These are phyloP conservation scores for Grantiella picta DNA, from an alignment of 2,113 vertebrate species.

Conservation along the genomic window DNA sequence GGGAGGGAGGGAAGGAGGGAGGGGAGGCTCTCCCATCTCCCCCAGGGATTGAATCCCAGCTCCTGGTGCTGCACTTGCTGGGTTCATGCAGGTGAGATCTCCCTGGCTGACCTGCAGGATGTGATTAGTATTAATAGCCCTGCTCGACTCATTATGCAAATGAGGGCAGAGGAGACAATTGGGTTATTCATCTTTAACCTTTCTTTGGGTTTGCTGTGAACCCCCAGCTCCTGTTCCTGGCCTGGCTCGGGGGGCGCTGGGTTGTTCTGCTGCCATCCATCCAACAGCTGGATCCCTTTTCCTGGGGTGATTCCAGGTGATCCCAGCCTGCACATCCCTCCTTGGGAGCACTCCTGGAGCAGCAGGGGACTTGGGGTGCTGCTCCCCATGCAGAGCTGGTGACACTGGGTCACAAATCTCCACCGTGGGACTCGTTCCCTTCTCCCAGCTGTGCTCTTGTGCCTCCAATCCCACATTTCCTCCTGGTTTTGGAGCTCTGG, in stretches of 20 bases:
- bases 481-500: fast-evolving
- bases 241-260: neutral
- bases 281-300: fast-evolving
- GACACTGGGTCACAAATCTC: fast-evolving
- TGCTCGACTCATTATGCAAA: neutral
- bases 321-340: neutral
- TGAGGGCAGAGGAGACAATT: neutral
- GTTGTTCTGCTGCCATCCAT: neutral
- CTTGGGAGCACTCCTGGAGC: fast-evolving
- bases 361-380: fast-evolving
- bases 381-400: neutral
- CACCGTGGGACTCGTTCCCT: fast-evolving
- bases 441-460: neutral
- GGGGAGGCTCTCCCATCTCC: neutral
- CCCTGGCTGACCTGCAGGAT: neutral
- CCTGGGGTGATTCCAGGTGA: neutral
- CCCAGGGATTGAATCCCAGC: fast-evolving
- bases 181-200: slow-evolving; percentile 43
- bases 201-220: neutral
- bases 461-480: fast-evolving
- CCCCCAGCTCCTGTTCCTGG: neutral
- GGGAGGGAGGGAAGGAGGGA: too few relatives aligned
- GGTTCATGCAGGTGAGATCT: neutral
- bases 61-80: neutral
- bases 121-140: neutral